Base-by-base conservation (phyloP, 2,797 vertebrate species). In the Lepus oiostolus region DNA sequence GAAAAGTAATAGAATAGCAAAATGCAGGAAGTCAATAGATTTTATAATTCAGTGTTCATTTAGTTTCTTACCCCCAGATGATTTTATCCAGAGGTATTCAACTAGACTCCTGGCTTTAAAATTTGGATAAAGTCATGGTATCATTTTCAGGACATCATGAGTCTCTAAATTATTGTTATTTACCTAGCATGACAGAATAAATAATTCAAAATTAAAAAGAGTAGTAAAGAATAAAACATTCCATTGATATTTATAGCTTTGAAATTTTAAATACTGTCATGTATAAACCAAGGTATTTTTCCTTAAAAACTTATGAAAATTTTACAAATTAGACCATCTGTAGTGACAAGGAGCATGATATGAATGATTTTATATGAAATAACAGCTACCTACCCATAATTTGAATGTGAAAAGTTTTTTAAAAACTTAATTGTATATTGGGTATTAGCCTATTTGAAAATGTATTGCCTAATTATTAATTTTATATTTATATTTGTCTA, bases 381-480 rank as follows among this genome's bases (percentile, higher is more conserved):
- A 90, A 70, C 2, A 79, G 28, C 10, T 93, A 75, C 2, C 52
- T 91, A 84, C 19, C 93, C 30, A 52, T 74, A n/a, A 92, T 76
- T 91, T 90, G 94, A 95, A 95, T 7, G 50, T 72, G n/a, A 80
- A 54, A 21, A 16, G 74, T 9, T 67, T 90, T 90, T 76, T 70
- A 26, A 88, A 92, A 81, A 93, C 87, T 81, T 76, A 83, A 92
- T 52, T 93, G 12, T 75, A 91, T 89, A 86, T 4, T 68, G 14
- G 93, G 50, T 88, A 60, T 89, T 91, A 90, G 28, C 5, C 16
- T 93, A 76, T 74, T 94, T 94, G 58, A 95, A 80, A 85, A 95
- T 79, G 81, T 42, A 72, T 85, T 52, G 10, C 26, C 77, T 91
- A 95, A 65, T 84, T 85, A 93, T 72, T 85, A 90, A 71, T 76